Conservation (phyloP, 2,888 invertebrate species). For the Lordiphosa andalusiaca region DNA sequence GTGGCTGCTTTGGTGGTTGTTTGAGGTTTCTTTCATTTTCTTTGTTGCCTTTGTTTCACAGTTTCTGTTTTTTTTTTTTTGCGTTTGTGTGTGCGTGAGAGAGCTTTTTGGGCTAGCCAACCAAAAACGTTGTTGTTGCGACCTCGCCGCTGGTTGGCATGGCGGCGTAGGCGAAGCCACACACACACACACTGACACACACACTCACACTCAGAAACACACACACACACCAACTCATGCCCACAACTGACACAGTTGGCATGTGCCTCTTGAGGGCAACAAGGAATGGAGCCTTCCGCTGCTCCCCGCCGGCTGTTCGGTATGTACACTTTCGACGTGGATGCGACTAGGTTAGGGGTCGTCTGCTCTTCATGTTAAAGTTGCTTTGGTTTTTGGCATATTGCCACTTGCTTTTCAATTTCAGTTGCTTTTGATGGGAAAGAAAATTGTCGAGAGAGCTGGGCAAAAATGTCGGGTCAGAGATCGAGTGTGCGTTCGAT, state of each 20-base stretch:
- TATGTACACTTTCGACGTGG: background rate
- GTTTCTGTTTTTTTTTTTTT: conserved; percentile 44
- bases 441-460: conserved; percentile 26
- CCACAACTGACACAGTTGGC: conserved; percentile 65
- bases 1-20: conserved; percentile 58
- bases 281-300: background rate
- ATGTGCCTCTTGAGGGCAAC: conserved; percentile 30
- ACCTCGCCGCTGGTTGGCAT: conserved; percentile 73
- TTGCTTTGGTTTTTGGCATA: conserved; percentile 49
- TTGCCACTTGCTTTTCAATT: conserved; percentile 59
- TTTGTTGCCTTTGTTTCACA: conserved; percentile 74
- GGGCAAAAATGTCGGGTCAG: conserved; percentile 6
- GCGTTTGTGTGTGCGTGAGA: conserved; percentile 27
- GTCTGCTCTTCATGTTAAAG: conserved; percentile 47
- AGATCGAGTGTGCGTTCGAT: too few species aligned
- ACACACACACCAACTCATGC: conserved; percentile 15
- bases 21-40: conserved; percentile 74
- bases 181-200: conserved; percentile 25
- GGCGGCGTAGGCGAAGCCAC: conserved; percentile 53
- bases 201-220: too few species aligned
- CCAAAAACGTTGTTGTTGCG: conserved; percentile 76
- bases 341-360: conserved; percentile 12
- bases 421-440: conserved; percentile 33
- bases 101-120: conserved; percentile 70
- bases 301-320: background rate